These are phyloP conservation scores for Ctenodactylus gundi DNA, from an alignment of 2,113 vertebrate species.

Conservation along the genomic window DNA sequence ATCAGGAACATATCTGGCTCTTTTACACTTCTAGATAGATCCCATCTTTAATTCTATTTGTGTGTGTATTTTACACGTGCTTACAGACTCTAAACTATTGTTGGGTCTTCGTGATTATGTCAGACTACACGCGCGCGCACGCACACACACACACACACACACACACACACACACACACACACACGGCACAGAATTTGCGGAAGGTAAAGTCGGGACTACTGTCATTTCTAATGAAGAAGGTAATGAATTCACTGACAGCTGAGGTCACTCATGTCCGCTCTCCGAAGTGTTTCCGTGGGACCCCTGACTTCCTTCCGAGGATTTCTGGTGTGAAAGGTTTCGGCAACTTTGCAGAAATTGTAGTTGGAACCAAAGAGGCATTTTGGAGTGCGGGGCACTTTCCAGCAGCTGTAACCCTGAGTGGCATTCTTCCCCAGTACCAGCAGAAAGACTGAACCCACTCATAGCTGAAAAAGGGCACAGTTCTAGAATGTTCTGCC, in stretches of 20 bases:
- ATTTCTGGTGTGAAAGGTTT: constrained; percentile 47
- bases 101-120: neutral
- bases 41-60: neutral
- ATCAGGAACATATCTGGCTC: neutral
- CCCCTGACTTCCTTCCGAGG: constrained; percentile 54
- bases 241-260: neutral
- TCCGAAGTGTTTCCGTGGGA: constrained; percentile 46
- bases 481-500: constrained; percentile 61
- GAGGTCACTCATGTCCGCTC: neutral
- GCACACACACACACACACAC: no score
- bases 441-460: neutral
- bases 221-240: neutral
- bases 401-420: neutral
- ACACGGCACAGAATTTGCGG: neutral
- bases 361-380: neutral
- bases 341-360: neutral
- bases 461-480: neutral
- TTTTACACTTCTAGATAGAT: neutral
- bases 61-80: neutral
- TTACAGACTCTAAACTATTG: neutral
- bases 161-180: no score
- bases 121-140: no score
- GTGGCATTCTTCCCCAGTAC: neutral
- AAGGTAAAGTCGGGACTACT: neutral
- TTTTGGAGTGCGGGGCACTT: accelerated